Conservation (phyloP, 1,140 invertebrate species). For the Temnothorax curvispinosus region DNA sequence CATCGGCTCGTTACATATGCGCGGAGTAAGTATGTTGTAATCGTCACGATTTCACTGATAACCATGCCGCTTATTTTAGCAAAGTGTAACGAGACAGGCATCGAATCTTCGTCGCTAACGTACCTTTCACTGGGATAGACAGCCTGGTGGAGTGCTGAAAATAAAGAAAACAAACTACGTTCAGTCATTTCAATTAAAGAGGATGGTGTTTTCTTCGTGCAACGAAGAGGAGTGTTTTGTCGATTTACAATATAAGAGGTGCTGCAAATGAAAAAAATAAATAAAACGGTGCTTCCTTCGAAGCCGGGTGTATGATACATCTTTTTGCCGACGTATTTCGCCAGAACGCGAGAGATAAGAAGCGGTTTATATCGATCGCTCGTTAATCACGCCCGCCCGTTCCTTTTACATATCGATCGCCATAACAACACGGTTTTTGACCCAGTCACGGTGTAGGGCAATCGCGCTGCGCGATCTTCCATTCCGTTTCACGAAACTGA, state of each 20-base stretch:
- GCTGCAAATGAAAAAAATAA: slow-evolving; percentile 51
- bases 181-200: neutral
- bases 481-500: neutral
- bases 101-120: slow-evolving; percentile 35
- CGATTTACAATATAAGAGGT: slow-evolving; percentile 26
- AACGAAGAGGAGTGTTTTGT: slow-evolving; percentile 42
- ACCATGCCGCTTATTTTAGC: slow-evolving; percentile 36
- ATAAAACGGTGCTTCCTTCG: slow-evolving; percentile 33
- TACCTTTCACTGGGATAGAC: slow-evolving; percentile 85
- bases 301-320: slow-evolving; percentile 67
- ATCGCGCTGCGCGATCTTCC: slow-evolving; percentile 1
- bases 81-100: neutral
- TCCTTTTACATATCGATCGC: slow-evolving; percentile 37
- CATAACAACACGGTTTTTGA: slow-evolving; percentile 43
- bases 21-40: too few species aligned
- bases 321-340: slow-evolving; percentile 17
- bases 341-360: slow-evolving; percentile 29
- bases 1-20: neutral
- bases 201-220: slow-evolving; percentile 35
- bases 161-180: slow-evolving; percentile 65
- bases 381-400: slow-evolving; percentile 26
- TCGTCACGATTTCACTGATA: neutral
- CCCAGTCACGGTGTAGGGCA: slow-evolving; percentile 14
- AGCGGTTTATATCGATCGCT: slow-evolving; percentile 17
- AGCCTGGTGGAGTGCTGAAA: slow-evolving; percentile 84